phyloP scores from a whole-genome alignment of 2,797 vertebrate genomes.

The Antrozous pallidus region DNA sequence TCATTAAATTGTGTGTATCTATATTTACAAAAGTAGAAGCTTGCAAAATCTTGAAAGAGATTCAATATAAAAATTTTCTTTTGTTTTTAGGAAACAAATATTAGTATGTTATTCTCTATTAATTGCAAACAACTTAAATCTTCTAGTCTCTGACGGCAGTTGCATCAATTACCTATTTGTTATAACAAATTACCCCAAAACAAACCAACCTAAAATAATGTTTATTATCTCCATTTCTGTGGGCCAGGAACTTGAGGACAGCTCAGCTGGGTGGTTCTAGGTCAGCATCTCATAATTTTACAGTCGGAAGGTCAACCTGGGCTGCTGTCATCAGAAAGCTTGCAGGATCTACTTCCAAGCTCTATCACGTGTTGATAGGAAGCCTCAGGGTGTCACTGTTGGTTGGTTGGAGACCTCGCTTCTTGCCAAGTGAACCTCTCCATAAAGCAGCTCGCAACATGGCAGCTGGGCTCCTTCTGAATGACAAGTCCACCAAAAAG shows the following conservation, averaged over 20 bases:
- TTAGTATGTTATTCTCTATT: background rate
- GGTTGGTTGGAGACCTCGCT: background rate
- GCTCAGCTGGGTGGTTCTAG: background rate
- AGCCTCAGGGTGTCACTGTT: background rate
- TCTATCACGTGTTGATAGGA: background rate
- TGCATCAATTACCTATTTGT: background rate
- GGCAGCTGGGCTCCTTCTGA: background rate
- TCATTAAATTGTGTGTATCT: slow-evolving; percentile 12
- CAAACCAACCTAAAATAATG: background rate
- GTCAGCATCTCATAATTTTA: background rate
- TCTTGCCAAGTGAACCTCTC: background rate
- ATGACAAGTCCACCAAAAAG: background rate
- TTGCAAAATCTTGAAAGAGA: slow-evolving; percentile 27
- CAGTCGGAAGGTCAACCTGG: background rate
- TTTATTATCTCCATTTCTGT: background rate
- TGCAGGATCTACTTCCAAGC: background rate
- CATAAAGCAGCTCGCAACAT: background rate
- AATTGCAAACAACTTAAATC: background rate
- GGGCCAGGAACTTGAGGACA: background rate
- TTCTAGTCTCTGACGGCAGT: background rate
- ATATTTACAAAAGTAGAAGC: background rate
- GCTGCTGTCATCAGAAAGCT: background rate
- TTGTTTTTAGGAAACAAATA: background rate
- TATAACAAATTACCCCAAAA: background rate
- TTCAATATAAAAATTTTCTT: background rate